phyloP scores from a whole-genome alignment of 2,113 vertebrate genomes.

The Pachycephala philippinensis region DNA sequence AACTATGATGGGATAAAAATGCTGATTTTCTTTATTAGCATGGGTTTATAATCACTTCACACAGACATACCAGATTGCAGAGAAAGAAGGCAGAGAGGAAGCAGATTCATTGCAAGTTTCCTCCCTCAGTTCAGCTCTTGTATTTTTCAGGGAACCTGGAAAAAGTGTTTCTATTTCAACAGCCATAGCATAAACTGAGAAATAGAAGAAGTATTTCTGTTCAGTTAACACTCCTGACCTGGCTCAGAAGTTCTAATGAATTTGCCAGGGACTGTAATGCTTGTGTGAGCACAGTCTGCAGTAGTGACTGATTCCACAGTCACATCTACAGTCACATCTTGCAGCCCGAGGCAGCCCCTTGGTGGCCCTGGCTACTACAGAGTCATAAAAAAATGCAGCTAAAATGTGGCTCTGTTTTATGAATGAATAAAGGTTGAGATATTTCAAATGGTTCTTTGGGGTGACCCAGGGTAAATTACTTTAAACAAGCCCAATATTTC shows the following conservation, averaged over 20 bases:
- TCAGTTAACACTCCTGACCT: not conserved
- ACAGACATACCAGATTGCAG: not conserved
- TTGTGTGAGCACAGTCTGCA: not conserved
- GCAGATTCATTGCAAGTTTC: not conserved
- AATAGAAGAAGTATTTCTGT: not conserved
- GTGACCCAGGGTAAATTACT: not conserved
- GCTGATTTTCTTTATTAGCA: not conserved
- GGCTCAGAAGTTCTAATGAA: not conserved
- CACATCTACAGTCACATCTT: not conserved
- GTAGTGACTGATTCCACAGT: not conserved
- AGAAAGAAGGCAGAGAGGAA: not conserved
- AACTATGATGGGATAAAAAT: not conserved
- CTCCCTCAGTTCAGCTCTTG: not conserved
- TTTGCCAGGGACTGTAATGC: not conserved
- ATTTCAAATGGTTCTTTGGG: not conserved
- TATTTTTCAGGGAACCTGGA: not conserved
- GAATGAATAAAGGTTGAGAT: not conserved
- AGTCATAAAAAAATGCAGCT: not conserved
- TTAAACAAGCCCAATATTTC: not conserved
- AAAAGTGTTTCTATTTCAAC: conserved; percentile 2
- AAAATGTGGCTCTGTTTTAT: not conserved
- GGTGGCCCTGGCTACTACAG: not conserved
- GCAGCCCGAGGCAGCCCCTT: no score
- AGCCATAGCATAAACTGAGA: not conserved
- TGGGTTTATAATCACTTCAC: conserved; percentile 16